A percentile compares a stretch with the other conserved stretches of the same genome.
Evolutionary conservation across 2,888 invertebrate species (phyloP).

Genomic region (Eristalis intricaria): DNA sequence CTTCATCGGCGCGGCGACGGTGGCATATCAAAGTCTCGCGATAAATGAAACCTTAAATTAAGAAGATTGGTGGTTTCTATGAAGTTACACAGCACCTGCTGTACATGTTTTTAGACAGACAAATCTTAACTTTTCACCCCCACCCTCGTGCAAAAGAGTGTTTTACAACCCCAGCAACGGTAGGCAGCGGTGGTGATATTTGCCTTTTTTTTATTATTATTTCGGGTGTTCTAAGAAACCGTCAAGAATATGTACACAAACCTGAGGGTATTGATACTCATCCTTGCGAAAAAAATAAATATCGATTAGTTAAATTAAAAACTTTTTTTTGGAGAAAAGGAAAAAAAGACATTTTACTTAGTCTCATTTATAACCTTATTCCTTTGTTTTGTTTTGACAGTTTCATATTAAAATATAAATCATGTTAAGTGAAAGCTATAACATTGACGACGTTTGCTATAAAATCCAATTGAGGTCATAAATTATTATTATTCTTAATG

Average conservation of each 20-base stretch:
- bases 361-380: background rate
- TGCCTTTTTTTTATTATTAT: slow-evolving; percentile 8
- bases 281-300: background rate
- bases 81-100: slow-evolving; percentile 14
- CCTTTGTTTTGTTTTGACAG: background rate
- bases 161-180: slow-evolving; percentile 23
- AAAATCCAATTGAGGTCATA: background rate
- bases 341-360: background rate
- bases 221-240: background rate
- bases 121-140: background rate
- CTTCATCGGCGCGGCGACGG: background rate
- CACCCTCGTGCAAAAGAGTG: background rate
- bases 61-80: background rate
- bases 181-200: background rate
- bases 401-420: too few species aligned
- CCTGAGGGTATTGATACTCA: background rate
- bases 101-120: background rate
- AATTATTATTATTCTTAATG: background rate
- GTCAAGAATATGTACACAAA: background rate
- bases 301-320: slow-evolving; percentile 16
- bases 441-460: background rate
- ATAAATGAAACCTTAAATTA: slow-evolving; percentile 44
- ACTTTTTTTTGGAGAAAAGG: background rate
- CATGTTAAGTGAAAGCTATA: background rate
- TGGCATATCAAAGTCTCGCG: background rate